phyloP scores from a whole-genome alignment of 2,888 invertebrate species.

The Eulithis prunata region DNA sequence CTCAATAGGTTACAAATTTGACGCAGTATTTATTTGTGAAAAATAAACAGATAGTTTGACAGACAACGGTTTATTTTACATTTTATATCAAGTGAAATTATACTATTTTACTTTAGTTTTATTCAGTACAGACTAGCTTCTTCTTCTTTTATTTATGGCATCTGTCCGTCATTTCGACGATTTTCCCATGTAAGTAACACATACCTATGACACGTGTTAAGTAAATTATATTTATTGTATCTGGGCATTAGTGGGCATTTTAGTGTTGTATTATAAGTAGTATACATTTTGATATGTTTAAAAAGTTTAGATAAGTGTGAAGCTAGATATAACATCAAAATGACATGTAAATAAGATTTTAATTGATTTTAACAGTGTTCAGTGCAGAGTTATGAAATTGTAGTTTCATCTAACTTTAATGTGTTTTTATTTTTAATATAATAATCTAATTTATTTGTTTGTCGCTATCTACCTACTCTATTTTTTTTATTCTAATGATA shows the following conservation, averaged over 20 bases:
- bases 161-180: too few relatives aligned
- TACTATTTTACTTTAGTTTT: neutral
- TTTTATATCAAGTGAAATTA: neutral
- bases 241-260: neutral
- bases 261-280: too few relatives aligned
- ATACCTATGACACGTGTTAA: too few relatives aligned
- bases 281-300: too few relatives aligned
- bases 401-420: constrained; percentile 32
- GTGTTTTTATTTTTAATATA: constrained; percentile 34
- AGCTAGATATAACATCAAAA: constrained; percentile 23
- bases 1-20: neutral
- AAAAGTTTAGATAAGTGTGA: constrained; percentile 19
- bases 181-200: too few relatives aligned
- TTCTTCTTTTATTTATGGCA: too few relatives aligned
- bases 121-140: too few relatives aligned
- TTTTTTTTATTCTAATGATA: neutral
- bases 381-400: constrained; percentile 34
- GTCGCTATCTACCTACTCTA: neutral
- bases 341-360: constrained; percentile 30
- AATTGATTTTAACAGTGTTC: constrained; percentile 46
- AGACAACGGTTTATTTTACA: neutral
- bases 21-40: neutral
- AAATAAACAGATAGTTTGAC: neutral
- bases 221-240: neutral
- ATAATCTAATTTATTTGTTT: neutral